phyloP scores from a whole-genome alignment of 2,888 invertebrate genomes.

The Acrobasis repandana region DNA sequence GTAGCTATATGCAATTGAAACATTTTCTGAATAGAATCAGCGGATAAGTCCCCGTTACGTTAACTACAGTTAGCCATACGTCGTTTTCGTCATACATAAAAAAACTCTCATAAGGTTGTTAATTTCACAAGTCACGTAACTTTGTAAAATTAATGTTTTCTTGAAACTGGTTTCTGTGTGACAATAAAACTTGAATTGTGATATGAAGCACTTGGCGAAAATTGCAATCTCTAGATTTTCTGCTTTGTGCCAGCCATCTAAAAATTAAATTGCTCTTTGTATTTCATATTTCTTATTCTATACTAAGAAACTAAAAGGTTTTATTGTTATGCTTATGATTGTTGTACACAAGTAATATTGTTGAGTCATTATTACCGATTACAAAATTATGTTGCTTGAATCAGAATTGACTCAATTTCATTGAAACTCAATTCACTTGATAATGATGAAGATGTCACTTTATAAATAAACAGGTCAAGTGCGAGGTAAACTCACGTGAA shows the following conservation, averaged over 20 bases:
- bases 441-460: too few species aligned
- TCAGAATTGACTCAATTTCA: too few species aligned
- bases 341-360: too few species aligned
- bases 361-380: too few species aligned
- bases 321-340: too few species aligned
- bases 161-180: background rate
- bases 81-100: background rate
- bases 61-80: background rate
- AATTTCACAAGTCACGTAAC: too few species aligned
- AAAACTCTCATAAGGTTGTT: too few species aligned
- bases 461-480: too few species aligned
- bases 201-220: background rate
- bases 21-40: background rate
- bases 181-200: background rate
- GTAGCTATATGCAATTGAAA: background rate
- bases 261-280: constrained; percentile 6
- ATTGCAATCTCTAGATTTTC: background rate
- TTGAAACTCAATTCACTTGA: too few species aligned
- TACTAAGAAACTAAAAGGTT: too few species aligned
- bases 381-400: too few species aligned
- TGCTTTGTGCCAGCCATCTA: background rate
- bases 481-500: too few species aligned
- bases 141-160: background rate
- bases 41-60: background rate
- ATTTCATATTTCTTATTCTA: background rate